Evolutionary conservation across 2,888 invertebrate species (phyloP), one percentile per base, ranked within the genome.

Genomic region (Palloptera scutellata): DNA sequence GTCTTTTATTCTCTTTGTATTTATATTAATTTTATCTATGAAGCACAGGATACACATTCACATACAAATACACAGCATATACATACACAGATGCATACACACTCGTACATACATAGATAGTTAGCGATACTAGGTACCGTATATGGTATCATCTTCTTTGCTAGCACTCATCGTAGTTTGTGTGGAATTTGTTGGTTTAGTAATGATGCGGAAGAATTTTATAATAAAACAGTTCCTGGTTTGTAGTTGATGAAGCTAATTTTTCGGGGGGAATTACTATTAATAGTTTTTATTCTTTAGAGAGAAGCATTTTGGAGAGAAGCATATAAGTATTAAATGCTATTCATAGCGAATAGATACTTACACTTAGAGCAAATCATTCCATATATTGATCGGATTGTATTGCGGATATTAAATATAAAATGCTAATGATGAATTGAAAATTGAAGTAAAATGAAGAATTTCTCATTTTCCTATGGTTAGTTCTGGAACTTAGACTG

Each of bases 201-300:
- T 74, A 75, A 75, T 75, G 75, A 72, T 74, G 70, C 70, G 42
- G 61, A 74, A 62, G 74, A 72, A 58, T 70, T 67, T 70, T 70
- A 67, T 66, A 68, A 66, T 66, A 70, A 68, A 66, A 62, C 66
- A 57, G 51, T 67, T 66, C 66, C 60, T 43, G 61, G 59, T 69
- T 69, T 41, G 48, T 19, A 57, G 55, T 43, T 68, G 68, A 75
- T 75, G 72, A 73, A 61, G 75, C 72, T 69, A 74, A 73, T 74
- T 68, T 58, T 52, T 13, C 42, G 42, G 15, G 41, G 42, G 41
- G 43, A 19, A 43, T 62, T 62, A 2, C 6, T 30, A 4, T 30
- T 30, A 30, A 6, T 30, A 30, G 30, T 30, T 30, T 30, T n/a
- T 30, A 2, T 30, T 30, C 30, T 30, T 30, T 30, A 30, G 30